Evolutionary conservation across 1,140 invertebrate species (phyloP), one percentile per base, ranked within the genome.

Genomic region (Micrasema minimum): DNA sequence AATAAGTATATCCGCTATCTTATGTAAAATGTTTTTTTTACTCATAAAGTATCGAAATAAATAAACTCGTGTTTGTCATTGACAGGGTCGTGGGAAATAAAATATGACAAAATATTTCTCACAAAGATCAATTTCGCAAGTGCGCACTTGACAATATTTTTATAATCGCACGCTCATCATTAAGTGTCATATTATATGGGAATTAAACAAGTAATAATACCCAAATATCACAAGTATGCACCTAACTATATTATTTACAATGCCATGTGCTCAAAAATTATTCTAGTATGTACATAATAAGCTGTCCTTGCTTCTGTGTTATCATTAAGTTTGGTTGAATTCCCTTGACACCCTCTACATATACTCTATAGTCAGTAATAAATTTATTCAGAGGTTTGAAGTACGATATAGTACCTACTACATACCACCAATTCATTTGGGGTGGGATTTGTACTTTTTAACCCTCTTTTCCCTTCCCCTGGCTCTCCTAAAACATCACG

Each of bases 381-480:
- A 59, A 41, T 59, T 59, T 59, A 59, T 59, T 38, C 55, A 12
- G 55, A 59, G 38, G 16, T 59, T 59, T 59, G 37, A 43, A 59
- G 55, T 14, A 59, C 55, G 35, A 18, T 16, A 20, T 20, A 2
- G 5, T 22, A 31, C 26, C 26, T 31, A 31, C 26, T 31, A 31
- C 26, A 2, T 7, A 31, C 43, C 43, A n/a, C 43, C 43, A 31
- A 2, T 48, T 16, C 18, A 48, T 48, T 48, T 16, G 46, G 51
- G 23, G 50, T 14, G 51, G 26, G 26, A 55, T 31, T 31, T 26
- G 12, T 23, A 9, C 50, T 22, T 20, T 18, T 22, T 23, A 14
- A 51, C 22, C 50, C 50, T 12, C 50, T 9, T n/a, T n/a, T n/a
- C 50, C 22, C 2, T 45, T 45, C 46, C 16, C 7, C 18, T 48